phyloP scores from a whole-genome alignment of 1,140 invertebrate genomes.

The Macrobrachium rosenbergii region DNA sequence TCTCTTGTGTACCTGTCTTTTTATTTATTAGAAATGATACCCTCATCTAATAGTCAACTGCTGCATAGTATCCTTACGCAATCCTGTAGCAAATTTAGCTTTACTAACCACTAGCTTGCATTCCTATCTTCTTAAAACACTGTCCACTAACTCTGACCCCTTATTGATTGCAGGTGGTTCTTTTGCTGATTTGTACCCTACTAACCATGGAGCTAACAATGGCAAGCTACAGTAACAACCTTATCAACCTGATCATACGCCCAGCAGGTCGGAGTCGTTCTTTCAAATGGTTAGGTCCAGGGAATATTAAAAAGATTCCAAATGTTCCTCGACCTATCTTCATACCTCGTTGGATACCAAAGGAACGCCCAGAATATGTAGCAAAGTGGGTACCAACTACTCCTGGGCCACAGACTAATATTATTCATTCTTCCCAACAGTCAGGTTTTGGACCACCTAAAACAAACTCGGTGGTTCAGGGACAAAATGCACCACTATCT shows the following conservation, averaged over 20 bases:
- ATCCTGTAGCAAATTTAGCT: conserved; percentile 2
- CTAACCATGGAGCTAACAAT: conserved; percentile 28
- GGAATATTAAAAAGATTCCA: conserved; percentile 27
- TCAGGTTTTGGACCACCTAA: conserved; percentile 30
- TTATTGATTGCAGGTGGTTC: conserved; percentile 44
- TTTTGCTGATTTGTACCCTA: conserved; percentile 39
- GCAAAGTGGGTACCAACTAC: conserved; percentile 44
- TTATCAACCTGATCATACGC: conserved; percentile 44
- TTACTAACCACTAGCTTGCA: conserved; percentile 28
- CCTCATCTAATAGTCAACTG: no score
- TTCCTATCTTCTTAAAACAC: neutral
- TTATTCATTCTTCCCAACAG: neutral
- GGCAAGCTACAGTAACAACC: conserved; percentile 34
- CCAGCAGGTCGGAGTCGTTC: conserved; percentile 40
- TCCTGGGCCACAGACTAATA: conserved; percentile 2
- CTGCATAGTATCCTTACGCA: neutral
- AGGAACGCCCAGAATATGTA: conserved; percentile 27
- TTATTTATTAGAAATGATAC: no score
- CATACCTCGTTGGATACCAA: conserved; percentile 43
- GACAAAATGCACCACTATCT: neutral
- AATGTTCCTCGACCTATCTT: conserved; percentile 31
- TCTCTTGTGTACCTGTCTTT: neutral
- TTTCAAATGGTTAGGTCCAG: conserved; percentile 43
- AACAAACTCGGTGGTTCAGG: conserved; percentile 1
- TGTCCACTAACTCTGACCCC: conserved; percentile 39